phyloP scores from a whole-genome alignment of 1,140 invertebrate species.

The Saccostrea cuccullata region DNA sequence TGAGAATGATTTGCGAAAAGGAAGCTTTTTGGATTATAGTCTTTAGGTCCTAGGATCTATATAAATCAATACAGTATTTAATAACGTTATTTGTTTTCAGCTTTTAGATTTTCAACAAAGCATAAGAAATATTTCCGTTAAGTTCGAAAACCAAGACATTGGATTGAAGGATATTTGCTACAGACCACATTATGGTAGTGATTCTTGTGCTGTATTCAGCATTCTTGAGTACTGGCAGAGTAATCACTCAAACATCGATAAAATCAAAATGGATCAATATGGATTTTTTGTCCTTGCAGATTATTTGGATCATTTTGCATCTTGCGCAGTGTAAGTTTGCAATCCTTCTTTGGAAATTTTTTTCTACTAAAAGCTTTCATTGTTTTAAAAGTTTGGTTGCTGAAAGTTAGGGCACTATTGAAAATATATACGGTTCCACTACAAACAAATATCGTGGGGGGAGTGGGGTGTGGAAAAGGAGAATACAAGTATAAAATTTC shows the following conservation, averaged over 20 bases:
- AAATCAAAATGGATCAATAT: slow-evolving; percentile 56
- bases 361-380: too few relatives aligned
- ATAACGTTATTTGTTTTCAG: slow-evolving; percentile 69
- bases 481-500: too few relatives aligned
- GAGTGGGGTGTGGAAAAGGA: too few relatives aligned
- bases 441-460: too few relatives aligned
- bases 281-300: slow-evolving; percentile 78
- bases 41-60: too few relatives aligned
- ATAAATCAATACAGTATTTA: too few relatives aligned
- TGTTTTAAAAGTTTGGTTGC: too few relatives aligned
- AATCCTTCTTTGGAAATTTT: background rate
- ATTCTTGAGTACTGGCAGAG: slow-evolving; percentile 93
- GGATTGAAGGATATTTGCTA: slow-evolving; percentile 92
- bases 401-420: too few relatives aligned
- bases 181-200: slow-evolving; percentile 81
- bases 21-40: too few relatives aligned
- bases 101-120: slow-evolving; percentile 88
- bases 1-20: too few relatives aligned
- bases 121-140: slow-evolving; percentile 79
- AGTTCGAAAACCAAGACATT: slow-evolving; percentile 79
- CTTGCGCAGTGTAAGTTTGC: slow-evolving; percentile 78
- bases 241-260: slow-evolving; percentile 65
- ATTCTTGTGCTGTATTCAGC: slow-evolving; percentile 91
- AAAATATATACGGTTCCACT: too few relatives aligned
- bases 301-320: slow-evolving; percentile 89